These are phyloP conservation scores for Noctua pronuba DNA, from an alignment of 2,888 invertebrate genomes.

Conservation along the genomic window DNA sequence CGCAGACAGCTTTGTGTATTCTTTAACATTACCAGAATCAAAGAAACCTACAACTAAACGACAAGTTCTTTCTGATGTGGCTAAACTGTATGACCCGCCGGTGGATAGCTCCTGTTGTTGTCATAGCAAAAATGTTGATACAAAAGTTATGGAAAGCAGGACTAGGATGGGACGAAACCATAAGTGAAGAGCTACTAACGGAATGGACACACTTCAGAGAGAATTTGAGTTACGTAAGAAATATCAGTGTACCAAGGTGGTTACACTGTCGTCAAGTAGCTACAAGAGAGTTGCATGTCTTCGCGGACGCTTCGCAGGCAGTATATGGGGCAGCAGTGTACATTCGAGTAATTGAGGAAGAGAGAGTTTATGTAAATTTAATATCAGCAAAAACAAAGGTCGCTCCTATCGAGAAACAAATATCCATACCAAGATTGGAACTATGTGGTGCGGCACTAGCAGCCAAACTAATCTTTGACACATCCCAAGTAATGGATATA, in stretches of 20 bases:
- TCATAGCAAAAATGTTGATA: slow-evolving; percentile 17
- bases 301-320: slow-evolving; percentile 20
- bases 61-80: slow-evolving; percentile 16
- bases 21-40: not conserved
- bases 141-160: slow-evolving; percentile 23
- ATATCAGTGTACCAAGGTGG: not conserved
- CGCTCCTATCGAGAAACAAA: slow-evolving; percentile 13
- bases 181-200: not conserved
- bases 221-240: not conserved
- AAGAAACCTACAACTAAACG: slow-evolving; percentile 10
- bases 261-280: not conserved
- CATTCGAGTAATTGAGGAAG: slow-evolving; percentile 11
- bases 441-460: slow-evolving; percentile 30
- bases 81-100: slow-evolving; percentile 18
- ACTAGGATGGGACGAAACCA: slow-evolving; percentile 22
- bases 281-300: slow-evolving; percentile 24
- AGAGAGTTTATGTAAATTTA: too few relatives aligned
- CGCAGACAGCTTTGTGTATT: slow-evolving; percentile 15
- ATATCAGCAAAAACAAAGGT: too few relatives aligned
- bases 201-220: not conserved
- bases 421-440: slow-evolving; percentile 20
- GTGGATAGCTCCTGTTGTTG: slow-evolving; percentile 35
- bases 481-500: not conserved
- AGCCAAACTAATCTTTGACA: slow-evolving; percentile 26
- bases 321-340: slow-evolving; percentile 31